Evolutionary conservation across 2,797 vertebrate genomes (phyloP).

Genomic region (Salmo trutta): DNA sequence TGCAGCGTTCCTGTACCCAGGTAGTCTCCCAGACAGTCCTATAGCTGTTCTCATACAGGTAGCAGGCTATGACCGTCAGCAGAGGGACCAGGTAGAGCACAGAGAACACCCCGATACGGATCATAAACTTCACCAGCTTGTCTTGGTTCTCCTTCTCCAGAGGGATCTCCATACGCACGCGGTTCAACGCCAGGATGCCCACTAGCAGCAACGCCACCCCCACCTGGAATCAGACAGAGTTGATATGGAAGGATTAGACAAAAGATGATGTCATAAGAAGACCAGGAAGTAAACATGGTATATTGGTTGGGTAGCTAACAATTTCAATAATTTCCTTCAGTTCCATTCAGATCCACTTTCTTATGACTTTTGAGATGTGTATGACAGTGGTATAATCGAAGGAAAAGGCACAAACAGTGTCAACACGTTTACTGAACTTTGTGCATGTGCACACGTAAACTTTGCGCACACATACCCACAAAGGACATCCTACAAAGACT

Average conservation of each 20-base stretch:
- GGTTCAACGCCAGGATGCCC: conserved; percentile 91
- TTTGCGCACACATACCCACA: too few species aligned
- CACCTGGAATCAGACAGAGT: conserved; percentile 47
- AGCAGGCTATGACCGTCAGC: conserved; percentile 89
- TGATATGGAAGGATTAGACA: too few species aligned
- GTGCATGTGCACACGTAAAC: too few species aligned
- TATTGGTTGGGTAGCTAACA: neutral
- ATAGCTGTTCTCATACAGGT: conserved; percentile 94
- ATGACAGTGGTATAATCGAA: too few species aligned
- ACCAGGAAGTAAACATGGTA: neutral
- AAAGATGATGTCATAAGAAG: neutral
- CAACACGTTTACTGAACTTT: too few species aligned
- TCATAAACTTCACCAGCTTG: conserved; percentile 99
- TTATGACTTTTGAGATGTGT: too few species aligned
- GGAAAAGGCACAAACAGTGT: too few species aligned
- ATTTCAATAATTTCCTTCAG: neutral
- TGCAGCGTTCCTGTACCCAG: conserved; percentile 91
- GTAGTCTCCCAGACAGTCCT: conserved; percentile 90
- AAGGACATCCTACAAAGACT: too few species aligned
- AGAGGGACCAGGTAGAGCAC: conserved; percentile 94
- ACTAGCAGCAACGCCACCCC: conserved; percentile 91
- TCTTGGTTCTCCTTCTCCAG: conserved; percentile 98
- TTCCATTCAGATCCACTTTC: neutral
- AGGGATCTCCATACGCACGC: conserved; percentile 94
- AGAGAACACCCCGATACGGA: conserved; percentile 95